These are phyloP conservation scores for Acleris literana DNA, from an alignment of 2,888 invertebrate genomes.

Conservation along the genomic window DNA sequence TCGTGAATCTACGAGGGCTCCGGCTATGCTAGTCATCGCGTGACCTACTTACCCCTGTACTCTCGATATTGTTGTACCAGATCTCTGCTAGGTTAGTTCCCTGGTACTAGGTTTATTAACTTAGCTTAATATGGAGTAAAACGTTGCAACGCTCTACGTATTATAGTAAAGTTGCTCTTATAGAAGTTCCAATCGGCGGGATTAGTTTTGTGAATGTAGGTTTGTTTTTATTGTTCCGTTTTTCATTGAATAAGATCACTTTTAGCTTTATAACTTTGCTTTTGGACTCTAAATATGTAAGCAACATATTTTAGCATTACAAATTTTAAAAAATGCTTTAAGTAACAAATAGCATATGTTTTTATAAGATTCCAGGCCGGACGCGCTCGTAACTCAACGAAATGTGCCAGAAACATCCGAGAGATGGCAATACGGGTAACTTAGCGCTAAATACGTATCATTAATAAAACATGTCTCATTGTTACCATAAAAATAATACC, in stretches of 20 bases:
- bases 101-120: slow-evolving; percentile 66
- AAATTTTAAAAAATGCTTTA: background rate
- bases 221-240: no score
- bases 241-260: no score
- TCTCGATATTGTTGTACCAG: slow-evolving; percentile 73
- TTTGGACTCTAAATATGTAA: background rate
- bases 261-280: no score
- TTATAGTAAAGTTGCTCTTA: slow-evolving; percentile 1
- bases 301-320: background rate
- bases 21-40: slow-evolving; percentile 52
- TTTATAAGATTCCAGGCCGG: background rate
- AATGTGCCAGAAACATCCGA: slow-evolving; percentile 23
- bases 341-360: no score
- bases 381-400: background rate
- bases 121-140: slow-evolving; percentile 46
- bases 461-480: slow-evolving; percentile 36
- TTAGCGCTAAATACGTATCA: slow-evolving; percentile 25
- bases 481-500: slow-evolving; percentile 17
- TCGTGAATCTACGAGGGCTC: slow-evolving; percentile 58
- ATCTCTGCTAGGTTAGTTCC: slow-evolving; percentile 64
- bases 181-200: background rate
- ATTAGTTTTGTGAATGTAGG: no score
- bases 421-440: slow-evolving; percentile 21
- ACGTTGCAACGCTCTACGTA: background rate
- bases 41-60: slow-evolving; percentile 72